Evolutionary conservation across 2,797 vertebrate genomes (phyloP), one percentile per base, ranked within the genome.

Genomic region (Coregonus sp.): DNA sequence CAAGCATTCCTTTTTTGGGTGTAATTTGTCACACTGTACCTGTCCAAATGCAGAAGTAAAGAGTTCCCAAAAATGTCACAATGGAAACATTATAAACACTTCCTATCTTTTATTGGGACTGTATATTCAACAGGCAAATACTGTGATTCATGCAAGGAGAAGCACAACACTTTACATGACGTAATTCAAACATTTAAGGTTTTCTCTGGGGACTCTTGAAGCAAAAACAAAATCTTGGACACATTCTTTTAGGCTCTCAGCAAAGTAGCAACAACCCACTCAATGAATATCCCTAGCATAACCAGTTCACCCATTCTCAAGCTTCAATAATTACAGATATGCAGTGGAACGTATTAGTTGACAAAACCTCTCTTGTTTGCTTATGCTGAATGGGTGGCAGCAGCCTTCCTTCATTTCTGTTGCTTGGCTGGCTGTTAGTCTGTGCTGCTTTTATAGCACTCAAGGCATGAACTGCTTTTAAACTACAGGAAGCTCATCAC

Each of bases 321-420:
- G 59, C 59, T 29, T 47, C 40, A 12, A 47, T 47, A 47, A 12
- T 12, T 47, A 47, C 40, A 47, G 2, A 47, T 12, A 12, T 12
- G 40, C 40, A 12, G 9, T 3, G 9, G 9, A 47, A 47, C 0
- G 25, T 66, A 52, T 82, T 59, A 59, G 84, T 78, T 81, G 86
- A 80, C 82, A 33, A 4, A 78, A 73, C 70, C 66, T 31, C 72
- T 56, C n/a, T 35, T 73, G 75, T 66, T 47, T 47, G 11, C 40
- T 47, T 31, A 4, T 33, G 29, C 25, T 66, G 29, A 47, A 20
- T 2, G 40, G 40, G 9, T 2, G 40, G 9, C 0, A 47, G 0
- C 9, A 12, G 40, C 9, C 9, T 47, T 47, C 40, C 40, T 47
- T 47, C 11, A 47, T 47, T 11, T 12, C 11, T 47, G 40, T 66